Conservation (phyloP, 2,888 invertebrate genomes). For the Nipponacmea schrenckii region DNA sequence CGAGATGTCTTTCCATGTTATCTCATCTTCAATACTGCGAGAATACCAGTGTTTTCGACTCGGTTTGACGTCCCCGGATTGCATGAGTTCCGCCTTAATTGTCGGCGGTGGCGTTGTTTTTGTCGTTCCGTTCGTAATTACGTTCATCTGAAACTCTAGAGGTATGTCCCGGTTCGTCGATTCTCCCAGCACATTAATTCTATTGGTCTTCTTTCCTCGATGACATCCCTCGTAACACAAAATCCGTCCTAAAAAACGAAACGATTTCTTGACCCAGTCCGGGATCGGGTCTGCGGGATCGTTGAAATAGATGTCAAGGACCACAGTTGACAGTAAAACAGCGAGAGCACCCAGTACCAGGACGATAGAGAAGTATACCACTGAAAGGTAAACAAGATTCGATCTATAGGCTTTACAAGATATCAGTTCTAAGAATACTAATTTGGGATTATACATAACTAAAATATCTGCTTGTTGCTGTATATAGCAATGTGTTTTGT, state of each 20-base stretch:
- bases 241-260: slow-evolving; percentile 1
- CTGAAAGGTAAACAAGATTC: slow-evolving; percentile 13
- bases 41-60: neutral
- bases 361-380: slow-evolving; percentile 29
- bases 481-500: too few relatives aligned
- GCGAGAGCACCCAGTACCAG: slow-evolving; percentile 25
- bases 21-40: neutral
- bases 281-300: slow-evolving; percentile 20
- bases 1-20: slow-evolving; percentile 16
- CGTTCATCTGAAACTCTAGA: too few relatives aligned
- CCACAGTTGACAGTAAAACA: slow-evolving; percentile 26
- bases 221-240: neutral
- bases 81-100: too few relatives aligned
- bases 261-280: slow-evolving; percentile 11
- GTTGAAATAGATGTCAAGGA: slow-evolving; percentile 23
- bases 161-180: too few relatives aligned
- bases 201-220: neutral
- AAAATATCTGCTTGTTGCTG: too few relatives aligned
- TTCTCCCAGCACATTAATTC: neutral
- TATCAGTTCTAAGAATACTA: neutral
- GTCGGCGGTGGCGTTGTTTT: too few relatives aligned
- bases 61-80: too few relatives aligned
- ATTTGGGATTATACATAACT: neutral
- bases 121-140: too few relatives aligned
- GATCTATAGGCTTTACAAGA: neutral